Percentiles rank a stretch among this genome's conserved stretches.
phyloP scores from a whole-genome alignment of 1,140 invertebrate genomes.

The Tribolium madens region DNA sequence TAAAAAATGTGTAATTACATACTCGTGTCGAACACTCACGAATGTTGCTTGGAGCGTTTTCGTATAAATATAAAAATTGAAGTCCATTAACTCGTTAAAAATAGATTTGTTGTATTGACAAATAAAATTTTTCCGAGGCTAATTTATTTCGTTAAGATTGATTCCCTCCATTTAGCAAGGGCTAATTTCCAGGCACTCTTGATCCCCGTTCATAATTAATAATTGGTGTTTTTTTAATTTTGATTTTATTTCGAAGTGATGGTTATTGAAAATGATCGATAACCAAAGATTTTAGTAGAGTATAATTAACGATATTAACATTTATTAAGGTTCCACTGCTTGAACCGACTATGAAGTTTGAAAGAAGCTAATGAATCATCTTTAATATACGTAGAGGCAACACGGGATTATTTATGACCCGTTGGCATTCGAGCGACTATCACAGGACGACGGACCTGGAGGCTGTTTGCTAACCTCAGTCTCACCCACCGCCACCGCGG shows the following conservation, averaged over 20 bases:
- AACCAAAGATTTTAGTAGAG: constrained; percentile 25
- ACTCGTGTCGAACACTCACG: constrained; percentile 27
- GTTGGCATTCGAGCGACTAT: constrained; percentile 44
- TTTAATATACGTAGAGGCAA: constrained; percentile 44
- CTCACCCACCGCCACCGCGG: constrained; percentile 1
- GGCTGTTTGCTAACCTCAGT: constrained; percentile 43
- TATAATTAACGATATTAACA: constrained; percentile 45
- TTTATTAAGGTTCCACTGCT: constrained; percentile 43
- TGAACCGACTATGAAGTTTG: constrained; percentile 31
- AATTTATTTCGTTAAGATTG: constrained; percentile 18
- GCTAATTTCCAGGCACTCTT: neutral
- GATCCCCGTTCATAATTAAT: constrained; percentile 21
- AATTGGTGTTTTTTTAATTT: constrained; percentile 15
- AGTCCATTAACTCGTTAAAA: constrained; percentile 3
- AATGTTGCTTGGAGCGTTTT: constrained; percentile 13
- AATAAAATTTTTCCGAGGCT: constrained; percentile 1
- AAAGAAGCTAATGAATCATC: constrained; percentile 44
- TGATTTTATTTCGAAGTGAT: constrained; percentile 26
- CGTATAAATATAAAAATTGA: neutral
- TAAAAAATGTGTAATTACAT: constrained; percentile 18
- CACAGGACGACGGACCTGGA: constrained; percentile 42
- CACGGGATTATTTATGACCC: constrained; percentile 42
- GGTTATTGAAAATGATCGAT: constrained; percentile 44
- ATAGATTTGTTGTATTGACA: constrained; percentile 33
- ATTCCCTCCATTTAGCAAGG: constrained; percentile 11